Conservation (phyloP, 2,113 vertebrate genomes). For the Brienomyrus brachyistius region DNA sequence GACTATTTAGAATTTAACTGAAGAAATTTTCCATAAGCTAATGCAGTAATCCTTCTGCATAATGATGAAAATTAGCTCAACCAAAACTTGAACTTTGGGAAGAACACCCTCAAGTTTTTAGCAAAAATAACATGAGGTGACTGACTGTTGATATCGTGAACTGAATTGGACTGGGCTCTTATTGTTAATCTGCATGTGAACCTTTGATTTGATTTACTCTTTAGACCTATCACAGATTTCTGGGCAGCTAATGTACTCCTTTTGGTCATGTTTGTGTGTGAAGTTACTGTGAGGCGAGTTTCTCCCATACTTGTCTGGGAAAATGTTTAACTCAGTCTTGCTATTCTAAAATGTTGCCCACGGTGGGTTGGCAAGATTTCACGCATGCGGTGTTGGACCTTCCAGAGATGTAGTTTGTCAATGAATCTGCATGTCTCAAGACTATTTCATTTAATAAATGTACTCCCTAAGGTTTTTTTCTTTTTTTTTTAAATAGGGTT, state of each 20-base stretch:
- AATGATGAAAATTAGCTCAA: neutral
- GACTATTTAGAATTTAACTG: neutral
- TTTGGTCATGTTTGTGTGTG: neutral
- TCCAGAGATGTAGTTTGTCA: neutral
- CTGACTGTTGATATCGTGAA: neutral
- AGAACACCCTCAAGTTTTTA: neutral
- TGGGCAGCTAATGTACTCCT: neutral
- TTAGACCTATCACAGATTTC: neutral
- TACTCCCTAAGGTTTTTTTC: neutral
- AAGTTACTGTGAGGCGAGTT: neutral
- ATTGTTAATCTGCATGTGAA: neutral
- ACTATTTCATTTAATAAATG: neutral
- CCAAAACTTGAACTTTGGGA: neutral
- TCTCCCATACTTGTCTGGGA: neutral
- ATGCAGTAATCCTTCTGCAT: neutral
- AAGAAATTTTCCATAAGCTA: neutral
- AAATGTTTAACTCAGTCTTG: neutral
- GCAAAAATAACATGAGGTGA: neutral
- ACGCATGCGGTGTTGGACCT: neutral
- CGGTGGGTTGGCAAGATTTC: neutral
- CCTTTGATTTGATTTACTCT: neutral
- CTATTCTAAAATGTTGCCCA: neutral
- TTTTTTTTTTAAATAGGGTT: slow-evolving; percentile 20
- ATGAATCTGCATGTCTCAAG: neutral
- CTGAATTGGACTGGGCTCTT: neutral